Base-by-base conservation (phyloP, 2,888 invertebrate species). In the Serripes groenlandicus region DNA sequence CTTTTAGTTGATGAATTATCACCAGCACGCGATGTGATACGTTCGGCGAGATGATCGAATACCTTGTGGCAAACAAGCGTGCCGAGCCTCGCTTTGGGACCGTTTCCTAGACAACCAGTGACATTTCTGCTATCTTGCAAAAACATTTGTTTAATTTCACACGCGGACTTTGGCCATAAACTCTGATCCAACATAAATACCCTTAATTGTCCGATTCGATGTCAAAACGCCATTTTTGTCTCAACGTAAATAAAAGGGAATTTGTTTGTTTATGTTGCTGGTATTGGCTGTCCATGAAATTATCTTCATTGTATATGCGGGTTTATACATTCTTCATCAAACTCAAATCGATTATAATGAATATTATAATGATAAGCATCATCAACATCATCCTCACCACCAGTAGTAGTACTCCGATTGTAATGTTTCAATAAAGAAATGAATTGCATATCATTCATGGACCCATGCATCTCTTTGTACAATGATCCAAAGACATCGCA, bases 121-220 rank as follows among this genome's bases (percentile, higher is more conserved):
- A n/a, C 56, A 56, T 56, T 56, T 56, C 56, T 26, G 56, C 56
- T 56, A 5, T 56, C 56, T 56, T 56, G 56, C 56, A 56, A 56
- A 56, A 56, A 11, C 56, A 56, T 56, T 56, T n/a, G 42, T 15
- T 56, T 56, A 56, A 56, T 56, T 23, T 56, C 23, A 26, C 56
- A 56, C 56, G 56, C 56, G 56, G 56, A 1, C 56, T 26, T 56
- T 1, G 21, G 56, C 28, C 56, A 56, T 56, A 56, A 56, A 56
- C 56, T 56, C 56, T 56, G 23, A 56, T 56, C 56, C 56, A 26
- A 11, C 23, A 11, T 23, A 23, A 56, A 56, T 2, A 56, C 56
- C 56, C 56, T 23, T 56, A 56, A 56, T 56, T 56, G 56, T 56
- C 56, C 2, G 56, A 56, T 56, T 11, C 23, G 21, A 23, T 56